Evolutionary conservation across 64 coral and sea anemone species (phyloP).

Genomic region (Dendrophyllia cribrosa): DNA sequence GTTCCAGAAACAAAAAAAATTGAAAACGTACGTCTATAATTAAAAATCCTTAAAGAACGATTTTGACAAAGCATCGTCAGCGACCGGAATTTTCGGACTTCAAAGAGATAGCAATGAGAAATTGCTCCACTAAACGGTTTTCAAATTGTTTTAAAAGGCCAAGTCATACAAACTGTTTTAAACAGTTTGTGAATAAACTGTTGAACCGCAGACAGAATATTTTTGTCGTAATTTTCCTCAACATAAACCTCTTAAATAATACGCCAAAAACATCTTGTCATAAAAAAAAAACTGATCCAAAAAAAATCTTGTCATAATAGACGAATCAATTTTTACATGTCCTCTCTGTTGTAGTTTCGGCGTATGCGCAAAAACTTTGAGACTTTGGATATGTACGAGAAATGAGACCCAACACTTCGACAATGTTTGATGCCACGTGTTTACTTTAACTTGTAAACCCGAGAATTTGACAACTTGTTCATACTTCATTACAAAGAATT

Average conservation of each 20-base stretch:
- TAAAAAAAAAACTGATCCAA: too few species aligned
- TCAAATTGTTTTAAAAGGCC: background rate
- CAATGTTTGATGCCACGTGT: background rate
- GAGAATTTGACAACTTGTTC: constrained; percentile 19
- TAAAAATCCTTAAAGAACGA: background rate
- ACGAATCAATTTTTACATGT: too few species aligned
- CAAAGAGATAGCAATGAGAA: background rate
- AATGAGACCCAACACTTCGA: background rate
- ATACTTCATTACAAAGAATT: background rate
- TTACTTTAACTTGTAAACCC: constrained; percentile 7
- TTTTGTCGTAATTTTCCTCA: background rate
- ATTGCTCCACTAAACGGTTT: background rate
- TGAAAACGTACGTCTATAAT: background rate
- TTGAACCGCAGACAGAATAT: background rate
- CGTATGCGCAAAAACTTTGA: background rate
- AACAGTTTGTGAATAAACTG: background rate
- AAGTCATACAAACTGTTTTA: background rate
- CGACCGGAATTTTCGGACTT: background rate
- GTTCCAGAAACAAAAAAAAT: background rate
- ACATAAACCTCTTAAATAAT: too few species aligned
- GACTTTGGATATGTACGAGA: background rate
- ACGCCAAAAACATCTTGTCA: too few species aligned
- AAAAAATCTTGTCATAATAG: too few species aligned
- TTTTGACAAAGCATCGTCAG: background rate
- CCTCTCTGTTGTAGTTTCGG: background rate